Conservation (phyloP, 2,797 vertebrate genomes). For the Alectoris magna region DNA sequence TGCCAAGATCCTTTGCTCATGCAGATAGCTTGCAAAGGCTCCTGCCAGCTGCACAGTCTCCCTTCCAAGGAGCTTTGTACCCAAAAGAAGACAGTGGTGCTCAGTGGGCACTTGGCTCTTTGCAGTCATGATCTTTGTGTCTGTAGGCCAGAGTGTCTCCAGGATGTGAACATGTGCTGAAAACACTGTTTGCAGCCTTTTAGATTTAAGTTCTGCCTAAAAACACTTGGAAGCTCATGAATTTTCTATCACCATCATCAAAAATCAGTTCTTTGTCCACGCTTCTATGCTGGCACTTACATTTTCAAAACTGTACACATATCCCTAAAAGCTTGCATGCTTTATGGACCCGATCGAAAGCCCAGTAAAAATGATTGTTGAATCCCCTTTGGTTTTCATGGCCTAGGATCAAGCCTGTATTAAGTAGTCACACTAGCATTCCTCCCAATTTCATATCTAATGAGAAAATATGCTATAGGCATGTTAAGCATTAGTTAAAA, state of each 20-base stretch:
- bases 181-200: neutral
- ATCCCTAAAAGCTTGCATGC: neutral
- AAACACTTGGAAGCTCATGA: neutral
- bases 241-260: neutral
- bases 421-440: neutral
- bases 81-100: neutral
- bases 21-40: rapidly evolving
- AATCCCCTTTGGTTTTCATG: neutral
- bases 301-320: neutral
- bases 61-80: neutral
- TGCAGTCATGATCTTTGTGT: neutral
- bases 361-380: neutral
- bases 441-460: neutral
- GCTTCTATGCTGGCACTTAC: neutral
- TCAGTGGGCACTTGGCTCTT: neutral
- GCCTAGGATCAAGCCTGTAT: neutral
- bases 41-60: neutral
- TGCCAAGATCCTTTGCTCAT: neutral
- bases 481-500: neutral
- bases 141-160: neutral
- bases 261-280: slow-evolving; percentile 36
- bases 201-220: neutral
- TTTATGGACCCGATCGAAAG: slow-evolving; percentile 5
- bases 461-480: neutral
- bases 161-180: neutral